phyloP scores from a whole-genome alignment of 2,113 vertebrate species.

The Notarius quadriscutis region DNA sequence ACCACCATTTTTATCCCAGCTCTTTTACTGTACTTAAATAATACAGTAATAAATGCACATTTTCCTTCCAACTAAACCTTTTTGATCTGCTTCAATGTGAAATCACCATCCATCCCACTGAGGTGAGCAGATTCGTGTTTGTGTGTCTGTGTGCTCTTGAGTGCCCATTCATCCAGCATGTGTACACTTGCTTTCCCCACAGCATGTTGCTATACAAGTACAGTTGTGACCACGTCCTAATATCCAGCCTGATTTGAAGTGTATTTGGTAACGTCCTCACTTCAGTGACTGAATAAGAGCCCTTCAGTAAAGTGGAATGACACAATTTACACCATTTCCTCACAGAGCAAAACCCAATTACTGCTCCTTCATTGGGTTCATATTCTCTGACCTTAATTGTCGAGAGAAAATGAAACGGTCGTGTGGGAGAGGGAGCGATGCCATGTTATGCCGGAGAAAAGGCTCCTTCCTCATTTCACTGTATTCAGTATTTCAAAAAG shows the following conservation, averaged over 20 bases:
- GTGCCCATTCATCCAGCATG: not conserved
- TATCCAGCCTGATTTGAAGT: not conserved
- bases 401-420: constrained; percentile 25
- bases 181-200: not conserved
- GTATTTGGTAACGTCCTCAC: not conserved
- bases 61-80: not conserved
- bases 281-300: constrained; percentile 14
- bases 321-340: constrained; percentile 42
- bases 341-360: constrained; percentile 50
- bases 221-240: not conserved
- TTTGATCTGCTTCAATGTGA: not conserved
- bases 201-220: not conserved
- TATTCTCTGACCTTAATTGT: constrained; percentile 48
- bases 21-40: not conserved
- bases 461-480: constrained; percentile 13
- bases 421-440: not conserved
- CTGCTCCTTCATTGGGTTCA: constrained; percentile 42
- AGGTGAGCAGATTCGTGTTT: constrained; percentile 3
- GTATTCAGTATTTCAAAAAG: constrained; percentile 40
- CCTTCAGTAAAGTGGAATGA: constrained; percentile 23
- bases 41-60: not conserved
- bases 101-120: not conserved
- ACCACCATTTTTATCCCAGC: not conserved
- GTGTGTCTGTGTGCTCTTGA: not conserved
- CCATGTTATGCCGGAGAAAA: not conserved